Evolutionary conservation across 2,113 vertebrate species (phyloP).

Genomic region (Electrona antarctica): DNA sequence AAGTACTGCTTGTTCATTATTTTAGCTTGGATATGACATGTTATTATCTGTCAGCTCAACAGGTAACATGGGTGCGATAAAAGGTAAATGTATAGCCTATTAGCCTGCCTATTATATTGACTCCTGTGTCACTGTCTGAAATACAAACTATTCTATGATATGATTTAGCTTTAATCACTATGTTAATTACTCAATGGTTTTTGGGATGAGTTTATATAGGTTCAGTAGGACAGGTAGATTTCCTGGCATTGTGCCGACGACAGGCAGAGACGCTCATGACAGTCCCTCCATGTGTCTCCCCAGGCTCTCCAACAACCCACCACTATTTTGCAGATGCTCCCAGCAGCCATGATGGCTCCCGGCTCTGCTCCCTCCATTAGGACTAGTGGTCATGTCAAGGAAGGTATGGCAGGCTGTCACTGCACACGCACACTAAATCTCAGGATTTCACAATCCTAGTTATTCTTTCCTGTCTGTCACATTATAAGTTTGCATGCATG

Average conservation of each 20-base stretch:
- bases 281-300: constrained; percentile 30
- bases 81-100: not conserved
- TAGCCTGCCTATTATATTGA: not conserved
- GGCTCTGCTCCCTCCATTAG: constrained; percentile 38
- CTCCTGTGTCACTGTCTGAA: constrained; percentile 3
- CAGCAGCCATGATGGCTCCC: constrained; percentile 42
- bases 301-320: constrained; percentile 59
- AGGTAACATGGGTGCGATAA: not conserved
- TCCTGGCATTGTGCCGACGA: constrained; percentile 47
- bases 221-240: constrained; percentile 29
- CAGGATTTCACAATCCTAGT: constrained; percentile 38
- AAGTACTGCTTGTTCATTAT: constrained; percentile 22
- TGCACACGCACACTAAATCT: constrained; percentile 36
- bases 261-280: constrained; percentile 68
- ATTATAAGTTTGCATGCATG: constrained; percentile 26
- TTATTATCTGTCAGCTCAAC: no score
- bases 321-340: constrained; percentile 69
- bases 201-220: not conserved
- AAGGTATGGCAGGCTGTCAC: constrained; percentile 71
- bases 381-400: constrained; percentile 58
- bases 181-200: constrained; percentile 29
- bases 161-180: not conserved
- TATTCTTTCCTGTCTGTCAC: constrained; percentile 52
- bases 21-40: not conserved
- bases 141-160: not conserved